These are phyloP conservation scores for Tretioscincus oriximinensis DNA, from an alignment of 2,113 vertebrate species.

Conservation along the genomic window DNA sequence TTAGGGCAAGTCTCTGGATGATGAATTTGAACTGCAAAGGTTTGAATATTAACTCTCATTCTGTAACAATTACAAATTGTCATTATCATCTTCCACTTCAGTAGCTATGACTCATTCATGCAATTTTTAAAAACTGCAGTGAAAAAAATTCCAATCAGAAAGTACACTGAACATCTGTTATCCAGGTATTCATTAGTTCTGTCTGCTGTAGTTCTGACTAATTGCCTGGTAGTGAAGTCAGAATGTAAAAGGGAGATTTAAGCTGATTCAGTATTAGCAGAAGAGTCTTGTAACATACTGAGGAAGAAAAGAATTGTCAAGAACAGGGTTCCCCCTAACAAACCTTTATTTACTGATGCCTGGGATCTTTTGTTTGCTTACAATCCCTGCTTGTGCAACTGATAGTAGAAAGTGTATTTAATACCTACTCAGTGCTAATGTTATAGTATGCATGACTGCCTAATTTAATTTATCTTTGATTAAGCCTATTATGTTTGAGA, in stretches of 20 bases:
- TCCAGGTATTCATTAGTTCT: slow-evolving; percentile 67
- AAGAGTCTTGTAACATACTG: slow-evolving; percentile 60
- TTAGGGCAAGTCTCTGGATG: not conserved
- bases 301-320: slow-evolving; percentile 48
- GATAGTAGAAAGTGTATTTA: slow-evolving; percentile 80
- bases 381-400: slow-evolving; percentile 67
- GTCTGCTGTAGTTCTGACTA: slow-evolving; percentile 61
- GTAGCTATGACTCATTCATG: slow-evolving; percentile 50
- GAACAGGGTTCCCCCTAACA: slow-evolving; percentile 54
- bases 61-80: slow-evolving; percentile 42
- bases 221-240: slow-evolving; percentile 65
- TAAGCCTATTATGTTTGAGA: slow-evolving; percentile 85
- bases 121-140: slow-evolving; percentile 2
- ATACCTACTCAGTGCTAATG: slow-evolving; percentile 78
- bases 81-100: slow-evolving; percentile 42
- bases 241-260: slow-evolving; percentile 58
- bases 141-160: slow-evolving; percentile 58
- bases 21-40: slow-evolving; percentile 41
- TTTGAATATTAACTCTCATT: slow-evolving; percentile 39
- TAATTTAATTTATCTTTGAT: slow-evolving; percentile 88
- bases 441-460: slow-evolving; percentile 78
- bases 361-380: slow-evolving; percentile 73
- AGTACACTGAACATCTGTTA: slow-evolving; percentile 62
- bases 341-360: slow-evolving; percentile 74
- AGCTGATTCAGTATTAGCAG: slow-evolving; percentile 50